phyloP scores from a whole-genome alignment of 2,888 invertebrate species.

The Synanthedon myopaeformis region DNA sequence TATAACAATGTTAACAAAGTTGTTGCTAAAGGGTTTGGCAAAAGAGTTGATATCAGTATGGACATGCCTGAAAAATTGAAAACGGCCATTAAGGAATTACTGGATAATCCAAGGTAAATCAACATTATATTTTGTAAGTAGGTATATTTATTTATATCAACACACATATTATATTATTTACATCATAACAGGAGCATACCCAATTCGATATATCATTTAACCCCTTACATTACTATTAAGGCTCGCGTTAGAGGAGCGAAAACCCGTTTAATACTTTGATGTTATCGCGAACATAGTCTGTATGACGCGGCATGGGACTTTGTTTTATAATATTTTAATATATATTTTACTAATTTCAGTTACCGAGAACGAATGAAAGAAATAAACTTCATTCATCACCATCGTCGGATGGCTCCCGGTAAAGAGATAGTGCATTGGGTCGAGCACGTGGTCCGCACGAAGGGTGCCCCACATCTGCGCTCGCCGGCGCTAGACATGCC shows the following conservation, averaged over 20 bases:
- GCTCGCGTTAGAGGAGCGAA: no score
- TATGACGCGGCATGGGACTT: no score
- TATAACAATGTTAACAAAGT: constrained; percentile 31
- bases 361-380: constrained; percentile 20
- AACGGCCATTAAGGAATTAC: constrained; percentile 20
- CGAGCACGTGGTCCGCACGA: constrained; percentile 12
- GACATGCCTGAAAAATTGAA: constrained; percentile 20
- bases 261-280: no score
- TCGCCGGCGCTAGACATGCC: constrained; percentile 25
- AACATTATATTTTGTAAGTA: constrained; percentile 1
- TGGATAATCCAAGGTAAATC: constrained; percentile 20
- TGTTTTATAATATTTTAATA: neutral
- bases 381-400: constrained; percentile 25
- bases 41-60: constrained; percentile 20
- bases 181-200: no score
- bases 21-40: constrained; percentile 28
- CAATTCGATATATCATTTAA: no score
- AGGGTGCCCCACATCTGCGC: constrained; percentile 25
- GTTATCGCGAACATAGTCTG: no score
- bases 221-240: no score
- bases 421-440: constrained; percentile 29
- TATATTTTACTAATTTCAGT: constrained; percentile 13
- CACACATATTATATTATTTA: no score
- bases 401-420: constrained; percentile 23
- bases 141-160: no score